Evolutionary conservation across 2,888 invertebrate species (phyloP), one percentile per base, ranked within the genome.

Genomic region (Melipona beecheii): DNA sequence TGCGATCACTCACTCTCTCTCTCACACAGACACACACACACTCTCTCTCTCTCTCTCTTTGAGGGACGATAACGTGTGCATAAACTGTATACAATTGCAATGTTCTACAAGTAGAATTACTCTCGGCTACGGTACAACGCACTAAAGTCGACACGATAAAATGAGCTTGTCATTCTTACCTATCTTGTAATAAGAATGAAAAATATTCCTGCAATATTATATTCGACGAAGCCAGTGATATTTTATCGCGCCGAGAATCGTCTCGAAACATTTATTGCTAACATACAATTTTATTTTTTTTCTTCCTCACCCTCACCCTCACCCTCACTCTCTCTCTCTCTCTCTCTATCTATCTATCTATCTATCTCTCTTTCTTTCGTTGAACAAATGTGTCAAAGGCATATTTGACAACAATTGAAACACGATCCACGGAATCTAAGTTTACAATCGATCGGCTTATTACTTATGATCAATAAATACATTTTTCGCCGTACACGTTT

Each of bases 201-300:
- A 86, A 88, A 88, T 86, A 88, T 82, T 81, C 64, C 60, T 73
- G 64, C 78, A 52, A 62, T 54, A 81, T 74, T 49, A 27, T 36
- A 27, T 56, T 52, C 54, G 75, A 82, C 36, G 56, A 31, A 68
- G 31, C 69, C 17, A 5, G 1, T 19, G 11, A 11, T 85, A 86
- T 77, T 78, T 86, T 81, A 85, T 85, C 85, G 80, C 65, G 81
- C 70, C 83, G 75, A 77, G 68, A 24, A 50, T n/a, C 0, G 36
- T 62, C 58, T 60, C 50, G 74, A n/a, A 79, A 84, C 86, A 77
- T 80, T 86, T 86, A 86, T 85, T 85, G 86, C 86, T 85, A 85
- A 86, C 75, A 73, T 71, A 77, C 70, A 58, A 64, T 80, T 85
- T 70, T 65, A 58, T 27, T 50, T 19, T 19, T 0, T 60, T 76